Base-by-base conservation (phyloP, 2,113 vertebrate species). In the Sturnira hondurensis region DNA sequence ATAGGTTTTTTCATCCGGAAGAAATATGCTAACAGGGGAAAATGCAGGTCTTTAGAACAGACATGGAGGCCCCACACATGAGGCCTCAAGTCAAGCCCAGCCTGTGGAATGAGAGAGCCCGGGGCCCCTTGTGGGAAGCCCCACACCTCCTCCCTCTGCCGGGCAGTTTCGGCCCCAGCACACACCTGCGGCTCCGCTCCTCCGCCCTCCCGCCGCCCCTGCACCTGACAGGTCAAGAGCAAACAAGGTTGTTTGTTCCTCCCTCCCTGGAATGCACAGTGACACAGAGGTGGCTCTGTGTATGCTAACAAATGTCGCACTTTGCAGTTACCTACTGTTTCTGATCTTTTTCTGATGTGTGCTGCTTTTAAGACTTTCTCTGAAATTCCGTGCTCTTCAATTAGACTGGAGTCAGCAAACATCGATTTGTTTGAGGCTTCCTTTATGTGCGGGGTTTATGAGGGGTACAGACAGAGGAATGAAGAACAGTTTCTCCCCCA, bases 1-100 rank as follows among this genome's bases (percentile, higher is more conserved):
- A 28, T 58, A 63, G n/a, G 5, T 31, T 54, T 43, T 67, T 98
- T 98, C 98, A 91, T 98, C 97, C 97, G 98, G 98, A 98, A 98
- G 98, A 98, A 98, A 97, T 41, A 94, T 96, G 31, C 38, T 80
- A 74, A 52, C 22, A 86, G 77, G 80, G 88, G 38, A 86, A n/a
- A 47, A 13, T 13, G 15, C 9, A 41, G 52, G 65, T 83, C 73
- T 67, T 41, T 36, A 70, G 74, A 84, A 13, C 28, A 45, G 63
- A 67, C 31, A 24, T 12, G 24, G 12, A 54, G 36, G 4, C 24
- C 38, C 31, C 28, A 16, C 12, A 15, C 10, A 47, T 58, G 4
- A 36, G 43, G 56, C 38, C 68, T 80, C 19, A 54, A 15, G 28
- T 33, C 14, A 54, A 80, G 68, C 84, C 70, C 14, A 45, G 85